phyloP scores from a whole-genome alignment of 1,140 invertebrate species.

The Calycopis cecrops region DNA sequence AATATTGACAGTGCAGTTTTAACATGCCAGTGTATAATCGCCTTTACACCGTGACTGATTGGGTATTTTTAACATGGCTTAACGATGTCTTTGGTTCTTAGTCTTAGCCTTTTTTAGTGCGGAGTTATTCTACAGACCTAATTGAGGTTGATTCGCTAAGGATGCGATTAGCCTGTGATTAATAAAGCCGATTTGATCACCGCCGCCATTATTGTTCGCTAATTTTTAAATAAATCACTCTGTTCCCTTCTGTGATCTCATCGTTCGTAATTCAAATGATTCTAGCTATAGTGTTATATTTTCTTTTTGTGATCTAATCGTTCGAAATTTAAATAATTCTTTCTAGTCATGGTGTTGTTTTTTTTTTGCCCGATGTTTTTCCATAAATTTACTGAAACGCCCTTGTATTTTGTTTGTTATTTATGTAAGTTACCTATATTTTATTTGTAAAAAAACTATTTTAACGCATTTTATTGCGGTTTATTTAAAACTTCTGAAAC shows the following conservation, averaged over 20 bases:
- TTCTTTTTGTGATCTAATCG: constrained; percentile 39
- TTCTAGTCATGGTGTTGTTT: constrained; percentile 14
- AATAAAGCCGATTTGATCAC: constrained; percentile 46
- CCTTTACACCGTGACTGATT: constrained; percentile 15
- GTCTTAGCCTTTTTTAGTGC: constrained; percentile 40
- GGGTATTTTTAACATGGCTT: constrained; percentile 17
- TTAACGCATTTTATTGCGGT: too few relatives aligned
- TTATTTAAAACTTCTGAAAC: too few relatives aligned
- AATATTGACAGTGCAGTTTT: not conserved
- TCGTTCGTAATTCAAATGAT: constrained; percentile 30
- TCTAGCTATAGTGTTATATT: constrained; percentile 20
- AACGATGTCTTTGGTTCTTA: constrained; percentile 17
- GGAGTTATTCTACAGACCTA: constrained; percentile 56
- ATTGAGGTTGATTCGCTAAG: constrained; percentile 66
- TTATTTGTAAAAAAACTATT: too few relatives aligned
- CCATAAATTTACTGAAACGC: too few relatives aligned
- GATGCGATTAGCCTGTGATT: constrained; percentile 64
- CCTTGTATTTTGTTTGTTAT: too few relatives aligned
- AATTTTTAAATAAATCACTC: constrained; percentile 47
- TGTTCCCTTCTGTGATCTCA: constrained; percentile 45
- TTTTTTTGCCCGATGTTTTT: constrained; percentile 7
- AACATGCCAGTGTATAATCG: constrained; percentile 1
- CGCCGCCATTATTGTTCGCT: constrained; percentile 35
- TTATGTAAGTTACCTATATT: too few relatives aligned
- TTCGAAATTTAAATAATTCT: constrained; percentile 26